Percentiles rank a stretch among this genome's conserved stretches.
Conservation (phyloP, 2,113 vertebrate species). For the Cranoglanis bouderius region DNA sequence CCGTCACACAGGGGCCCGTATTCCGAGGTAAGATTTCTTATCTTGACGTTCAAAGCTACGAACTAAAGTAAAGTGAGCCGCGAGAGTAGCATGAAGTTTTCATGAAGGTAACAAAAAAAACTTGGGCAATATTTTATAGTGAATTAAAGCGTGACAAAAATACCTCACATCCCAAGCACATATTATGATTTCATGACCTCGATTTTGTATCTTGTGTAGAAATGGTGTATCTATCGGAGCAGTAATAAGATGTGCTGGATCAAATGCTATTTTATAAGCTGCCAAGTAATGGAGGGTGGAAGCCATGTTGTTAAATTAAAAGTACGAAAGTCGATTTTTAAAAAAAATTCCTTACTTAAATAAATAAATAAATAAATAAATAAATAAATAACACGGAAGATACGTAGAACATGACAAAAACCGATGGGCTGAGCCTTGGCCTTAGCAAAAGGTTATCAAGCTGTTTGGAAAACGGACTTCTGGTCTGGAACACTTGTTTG, state of each 20-base stretch:
- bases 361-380: neutral
- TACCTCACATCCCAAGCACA: no score
- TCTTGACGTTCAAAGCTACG: neutral
- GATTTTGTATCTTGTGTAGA: neutral
- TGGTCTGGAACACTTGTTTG: neutral
- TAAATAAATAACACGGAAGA: neutral
- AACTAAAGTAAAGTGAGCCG: neutral
- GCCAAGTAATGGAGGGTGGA: neutral
- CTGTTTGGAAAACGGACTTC: neutral
- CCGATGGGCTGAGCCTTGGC: no score
- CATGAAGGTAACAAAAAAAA: neutral
- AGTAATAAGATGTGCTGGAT: neutral
- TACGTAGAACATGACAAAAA: neutral
- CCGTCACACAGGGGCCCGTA: neutral
- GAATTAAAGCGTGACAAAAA: neutral
- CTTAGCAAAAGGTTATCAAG: neutral
- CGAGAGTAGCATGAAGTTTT: neutral
- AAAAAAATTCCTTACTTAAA: neutral
- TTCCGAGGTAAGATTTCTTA: neutral
- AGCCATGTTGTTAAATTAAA: neutral
- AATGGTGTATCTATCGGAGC: neutral
- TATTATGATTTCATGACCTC: neutral
- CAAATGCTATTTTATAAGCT: neutral
- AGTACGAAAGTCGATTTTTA: neutral
- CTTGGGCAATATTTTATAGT: neutral